A percentile compares a stretch with the other conserved stretches of the same genome.
phyloP scores from a whole-genome alignment of 2,113 vertebrate genomes.

The Lepidiolamprologus cunningtoni region DNA sequence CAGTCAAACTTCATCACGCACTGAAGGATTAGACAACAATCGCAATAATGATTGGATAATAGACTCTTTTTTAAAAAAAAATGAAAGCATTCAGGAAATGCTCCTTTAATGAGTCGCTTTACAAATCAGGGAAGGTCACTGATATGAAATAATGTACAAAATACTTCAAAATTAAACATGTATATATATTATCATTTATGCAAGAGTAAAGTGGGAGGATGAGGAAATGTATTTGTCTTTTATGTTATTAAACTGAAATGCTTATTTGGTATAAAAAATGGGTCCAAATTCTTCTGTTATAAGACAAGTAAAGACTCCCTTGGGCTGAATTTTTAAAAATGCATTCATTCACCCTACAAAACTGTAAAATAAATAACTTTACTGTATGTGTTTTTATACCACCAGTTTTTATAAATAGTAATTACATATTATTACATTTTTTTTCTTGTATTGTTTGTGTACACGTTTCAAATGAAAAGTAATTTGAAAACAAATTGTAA shows the following conservation, averaged over 20 bases:
- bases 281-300: not conserved
- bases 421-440: rapidly evolving
- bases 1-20: not conserved
- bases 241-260: rapidly evolving
- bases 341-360: not conserved
- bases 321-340: not conserved
- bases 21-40: not conserved
- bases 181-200: not conserved
- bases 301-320: rapidly evolving
- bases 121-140: not conserved
- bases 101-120: not conserved
- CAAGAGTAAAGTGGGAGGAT: rapidly evolving
- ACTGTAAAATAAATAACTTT: not conserved
- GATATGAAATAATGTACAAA: not conserved
- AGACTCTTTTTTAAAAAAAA: rapidly evolving
- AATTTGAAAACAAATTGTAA: not conserved
- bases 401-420: not conserved
- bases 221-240: rapidly evolving
- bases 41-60: rapidly evolving
- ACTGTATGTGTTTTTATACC: not conserved
- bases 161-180: not conserved
- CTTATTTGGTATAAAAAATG: not conserved
- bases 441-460: not conserved
- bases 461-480: rapidly evolving
- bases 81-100: not conserved